Conservation (phyloP, 2,113 vertebrate genomes). For the Haliaeetus leucogaster region DNA sequence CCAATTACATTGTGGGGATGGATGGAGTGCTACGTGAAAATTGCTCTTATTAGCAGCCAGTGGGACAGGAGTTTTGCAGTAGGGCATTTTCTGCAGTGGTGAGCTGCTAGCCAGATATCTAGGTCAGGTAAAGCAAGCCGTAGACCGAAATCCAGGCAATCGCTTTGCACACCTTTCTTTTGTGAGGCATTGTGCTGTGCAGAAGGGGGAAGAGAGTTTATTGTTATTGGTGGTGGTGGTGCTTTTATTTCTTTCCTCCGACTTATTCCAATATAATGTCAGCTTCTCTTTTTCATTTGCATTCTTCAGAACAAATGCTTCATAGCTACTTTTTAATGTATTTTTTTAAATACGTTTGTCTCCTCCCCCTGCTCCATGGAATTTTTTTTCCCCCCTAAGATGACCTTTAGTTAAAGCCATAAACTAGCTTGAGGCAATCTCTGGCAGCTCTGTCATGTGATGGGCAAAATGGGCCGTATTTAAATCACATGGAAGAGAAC, state of each 20-base stretch:
- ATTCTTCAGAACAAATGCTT: background rate
- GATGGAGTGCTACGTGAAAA: background rate
- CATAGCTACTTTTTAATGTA: background rate
- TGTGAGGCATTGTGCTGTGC: fast-evolving
- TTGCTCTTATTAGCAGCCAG: constrained; percentile 39
- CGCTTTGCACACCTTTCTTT: background rate
- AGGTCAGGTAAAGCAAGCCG: constrained; percentile 4
- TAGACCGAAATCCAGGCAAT: background rate
- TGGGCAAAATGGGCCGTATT: background rate
- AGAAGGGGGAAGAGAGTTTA: background rate
- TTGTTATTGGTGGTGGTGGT: background rate
- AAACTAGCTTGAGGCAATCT: background rate
- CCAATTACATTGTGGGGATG: constrained; percentile 75
- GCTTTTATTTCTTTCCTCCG: background rate
- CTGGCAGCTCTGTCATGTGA: constrained; percentile 26
- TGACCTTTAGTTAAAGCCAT: constrained; percentile 21
- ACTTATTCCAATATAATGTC: background rate
- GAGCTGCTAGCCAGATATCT: constrained; percentile 25
- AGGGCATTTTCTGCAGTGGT: constrained; percentile 10
- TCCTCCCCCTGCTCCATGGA: background rate
- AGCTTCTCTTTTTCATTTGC: background rate
- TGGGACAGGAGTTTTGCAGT: background rate
- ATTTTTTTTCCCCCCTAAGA: background rate
- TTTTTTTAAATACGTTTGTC: background rate
- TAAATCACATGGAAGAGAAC: constrained; percentile 9